phyloP scores from a whole-genome alignment of 2,113 vertebrate species.

The Piaya cayana region DNA sequence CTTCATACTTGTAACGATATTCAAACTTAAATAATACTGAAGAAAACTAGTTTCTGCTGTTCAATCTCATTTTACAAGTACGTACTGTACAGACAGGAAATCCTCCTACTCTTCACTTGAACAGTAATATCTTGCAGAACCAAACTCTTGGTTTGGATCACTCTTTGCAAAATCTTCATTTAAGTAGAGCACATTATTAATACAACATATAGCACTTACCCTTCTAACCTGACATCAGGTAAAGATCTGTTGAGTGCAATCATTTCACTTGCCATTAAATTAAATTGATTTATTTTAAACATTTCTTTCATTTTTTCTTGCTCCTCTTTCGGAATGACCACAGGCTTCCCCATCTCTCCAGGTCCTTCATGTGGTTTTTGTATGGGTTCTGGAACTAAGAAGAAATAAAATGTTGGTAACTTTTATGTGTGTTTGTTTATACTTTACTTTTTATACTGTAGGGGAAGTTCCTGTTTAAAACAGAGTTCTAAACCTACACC shows the following conservation, averaged over 20 bases:
- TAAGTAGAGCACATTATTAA: not conserved
- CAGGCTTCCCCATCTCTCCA: conserved; percentile 97
- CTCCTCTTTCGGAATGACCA: conserved; percentile 95
- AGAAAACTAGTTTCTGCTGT: not conserved
- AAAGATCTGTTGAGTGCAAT: conserved; percentile 97
- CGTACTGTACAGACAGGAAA: not conserved
- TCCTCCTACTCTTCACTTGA: not conserved
- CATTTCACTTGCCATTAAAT: conserved; percentile 98
- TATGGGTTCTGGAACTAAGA: conserved; percentile 83
- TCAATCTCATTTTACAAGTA: not conserved
- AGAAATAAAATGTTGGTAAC: not conserved
- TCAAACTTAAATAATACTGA: not conserved
- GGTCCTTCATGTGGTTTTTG: conserved; percentile 92
- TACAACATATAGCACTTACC: conserved; percentile 80
- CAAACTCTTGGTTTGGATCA: not conserved
- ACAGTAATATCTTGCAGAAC: not conserved
- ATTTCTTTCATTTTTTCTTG: conserved; percentile 99
- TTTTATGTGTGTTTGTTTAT: not conserved
- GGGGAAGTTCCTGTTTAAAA: not conserved
- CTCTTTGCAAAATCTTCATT: not conserved
- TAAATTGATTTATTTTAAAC: conserved; percentile 99
- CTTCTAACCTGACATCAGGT: conserved; percentile 96
- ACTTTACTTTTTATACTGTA: not conserved
- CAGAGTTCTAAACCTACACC: not conserved
- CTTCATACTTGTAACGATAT: not conserved